Evolutionary conservation across 2,888 invertebrate genomes (phyloP).

Genomic region (Drosophila quinaria): DNA sequence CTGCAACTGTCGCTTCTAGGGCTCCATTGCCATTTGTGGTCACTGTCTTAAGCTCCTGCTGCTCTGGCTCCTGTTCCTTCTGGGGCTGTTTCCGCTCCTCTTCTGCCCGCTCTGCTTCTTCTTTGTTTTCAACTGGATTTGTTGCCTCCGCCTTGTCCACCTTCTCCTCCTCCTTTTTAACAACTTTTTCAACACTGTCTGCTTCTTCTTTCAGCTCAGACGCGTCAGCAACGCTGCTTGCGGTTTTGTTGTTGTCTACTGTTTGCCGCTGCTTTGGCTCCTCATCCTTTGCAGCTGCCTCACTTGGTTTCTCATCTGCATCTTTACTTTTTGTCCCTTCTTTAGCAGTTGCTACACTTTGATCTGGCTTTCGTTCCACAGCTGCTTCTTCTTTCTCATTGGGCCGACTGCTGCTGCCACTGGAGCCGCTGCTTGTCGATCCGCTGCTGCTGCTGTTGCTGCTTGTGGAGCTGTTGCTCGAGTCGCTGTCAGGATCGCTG

Average conservation of each 20-base stretch:
- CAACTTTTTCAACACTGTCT: constrained; percentile 18
- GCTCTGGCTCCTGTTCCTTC: constrained; percentile 1
- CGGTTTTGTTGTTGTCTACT: constrained; percentile 22
- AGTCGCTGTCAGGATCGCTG: constrained; percentile 72
- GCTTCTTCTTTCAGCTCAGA: constrained; percentile 44
- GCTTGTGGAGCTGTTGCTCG: constrained; percentile 61
- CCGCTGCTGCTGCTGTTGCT: constrained; percentile 49
- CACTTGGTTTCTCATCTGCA: constrained; percentile 20
- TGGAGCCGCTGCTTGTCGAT: constrained; percentile 49
- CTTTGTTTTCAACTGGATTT: constrained; percentile 2
- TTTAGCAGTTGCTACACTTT: background rate
- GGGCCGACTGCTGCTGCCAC: constrained; percentile 33
- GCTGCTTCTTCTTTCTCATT: constrained; percentile 38
- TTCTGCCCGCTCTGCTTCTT: constrained; percentile 1
- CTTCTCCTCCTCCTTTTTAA: background rate
- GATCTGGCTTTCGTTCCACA: constrained; percentile 12
- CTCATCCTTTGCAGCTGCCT: constrained; percentile 11
- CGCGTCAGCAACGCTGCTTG: constrained; percentile 47
- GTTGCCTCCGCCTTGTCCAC: background rate
- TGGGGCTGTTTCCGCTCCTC: background rate
- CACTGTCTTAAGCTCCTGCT: constrained; percentile 1
- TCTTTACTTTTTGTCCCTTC: constrained; percentile 5
- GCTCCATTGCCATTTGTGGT: constrained; percentile 44
- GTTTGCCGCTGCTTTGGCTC: constrained; percentile 1
- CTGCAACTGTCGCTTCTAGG: constrained; percentile 3